These are phyloP conservation scores for Gryllus bimaculatus DNA, from an alignment of 1,140 invertebrate species.

Conservation along the genomic window DNA sequence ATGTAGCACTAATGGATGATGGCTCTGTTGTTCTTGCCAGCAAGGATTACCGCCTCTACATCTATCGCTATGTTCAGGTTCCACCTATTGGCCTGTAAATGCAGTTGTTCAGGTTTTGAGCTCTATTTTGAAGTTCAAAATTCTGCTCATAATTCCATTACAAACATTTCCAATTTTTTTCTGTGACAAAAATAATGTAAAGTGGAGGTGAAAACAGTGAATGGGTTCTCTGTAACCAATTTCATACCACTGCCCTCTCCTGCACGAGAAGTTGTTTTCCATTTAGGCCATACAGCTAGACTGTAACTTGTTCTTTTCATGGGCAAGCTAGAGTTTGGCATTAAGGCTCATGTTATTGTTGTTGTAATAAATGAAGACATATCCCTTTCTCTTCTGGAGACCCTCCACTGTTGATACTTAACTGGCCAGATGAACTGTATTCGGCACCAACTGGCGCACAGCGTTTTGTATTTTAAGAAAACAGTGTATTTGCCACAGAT, in stretches of 20 bases:
- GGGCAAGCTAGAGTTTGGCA: neutral
- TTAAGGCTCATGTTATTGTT: slow-evolving; percentile 16
- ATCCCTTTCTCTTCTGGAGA: slow-evolving; percentile 19
- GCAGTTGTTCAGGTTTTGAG: slow-evolving; percentile 13
- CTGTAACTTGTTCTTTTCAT: neutral
- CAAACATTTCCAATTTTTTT: slow-evolving; percentile 11
- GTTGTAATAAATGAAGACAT: slow-evolving; percentile 23
- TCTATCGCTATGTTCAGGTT: slow-evolving; percentile 91
- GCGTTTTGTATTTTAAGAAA: slow-evolving; percentile 11
- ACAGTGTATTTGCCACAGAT: slow-evolving; percentile 4
- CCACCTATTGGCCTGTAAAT: slow-evolving; percentile 74
- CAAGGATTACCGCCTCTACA: slow-evolving; percentile 98
- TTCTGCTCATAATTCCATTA: neutral
- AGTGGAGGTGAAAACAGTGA: neutral
- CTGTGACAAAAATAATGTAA: slow-evolving; percentile 1
- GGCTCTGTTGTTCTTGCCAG: slow-evolving; percentile 97
- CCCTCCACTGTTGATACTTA: slow-evolving; percentile 4
- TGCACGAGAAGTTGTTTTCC: slow-evolving; percentile 19
- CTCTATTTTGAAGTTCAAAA: neutral
- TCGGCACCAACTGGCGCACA: neutral
- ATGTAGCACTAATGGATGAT: slow-evolving; percentile 97
- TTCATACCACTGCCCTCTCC: slow-evolving; percentile 13
- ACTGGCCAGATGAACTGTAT: neutral
- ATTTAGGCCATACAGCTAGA: slow-evolving; percentile 9
- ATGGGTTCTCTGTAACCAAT: slow-evolving; percentile 10